Base-by-base conservation (phyloP, 2,797 vertebrate species). In the Sandelia bainsii region DNA sequence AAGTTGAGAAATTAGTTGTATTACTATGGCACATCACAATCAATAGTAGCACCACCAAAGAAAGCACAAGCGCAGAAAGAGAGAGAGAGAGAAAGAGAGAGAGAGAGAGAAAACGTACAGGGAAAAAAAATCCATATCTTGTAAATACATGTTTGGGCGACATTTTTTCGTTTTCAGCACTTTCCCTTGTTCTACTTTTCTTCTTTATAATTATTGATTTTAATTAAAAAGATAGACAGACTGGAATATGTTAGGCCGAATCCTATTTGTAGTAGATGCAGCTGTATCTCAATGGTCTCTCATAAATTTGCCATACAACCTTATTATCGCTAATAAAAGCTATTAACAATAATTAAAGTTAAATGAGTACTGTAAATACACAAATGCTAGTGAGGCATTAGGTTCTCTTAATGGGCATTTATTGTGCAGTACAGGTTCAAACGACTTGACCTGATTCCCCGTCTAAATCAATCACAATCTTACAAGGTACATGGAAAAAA, bases 1-100 rank as follows among this genome's bases (percentile, higher is more conserved):
- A 94, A 93, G 94, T 93, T 94, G 94, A 94, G 92, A 92, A 95
- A 95, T 95, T 94, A 92, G 93, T 93, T 93, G 91, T 92, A 95
- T 95, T 95, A 95, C 91, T 87, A 78, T 81, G 73, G 84, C 85
- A 85, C 84, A 83, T 83, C 67, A 19, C 86, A 94, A 95, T 95
- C 95, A 91, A 95, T 95, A 93, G 79, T 5, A 74, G 67, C 81
- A 77, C 80, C 72, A 77, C 87, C 84, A 82, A 89, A 71, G 85
- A 88, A 86, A 81, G 73, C 79, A 80, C 27, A 75, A 79, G 61
- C 50, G 57, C 80, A 62, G 72, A 86, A 4, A 42, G 34, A 29
- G 27, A 29, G 27, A 29, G 5, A 29, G 27, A 29, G 27, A 29
- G 27, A 4, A 6, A 29, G 27, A 29, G 27, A 19, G 45, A 5